Conservation (phyloP, 1,140 invertebrate genomes). For the Ips typographus region DNA sequence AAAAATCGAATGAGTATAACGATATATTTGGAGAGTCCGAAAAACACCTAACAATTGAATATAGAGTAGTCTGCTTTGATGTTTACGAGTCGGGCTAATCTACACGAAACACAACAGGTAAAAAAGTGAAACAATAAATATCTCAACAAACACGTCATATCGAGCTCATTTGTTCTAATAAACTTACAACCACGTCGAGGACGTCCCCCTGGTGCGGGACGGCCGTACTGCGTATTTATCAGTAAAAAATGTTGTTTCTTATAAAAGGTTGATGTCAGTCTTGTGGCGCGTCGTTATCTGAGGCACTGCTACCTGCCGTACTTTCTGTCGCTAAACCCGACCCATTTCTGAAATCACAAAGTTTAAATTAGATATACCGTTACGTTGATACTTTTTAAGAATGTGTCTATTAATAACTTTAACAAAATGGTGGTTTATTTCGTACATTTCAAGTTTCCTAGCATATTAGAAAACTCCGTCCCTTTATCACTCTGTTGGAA, state of each 20-base stretch:
- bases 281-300: conserved; percentile 49
- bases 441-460: too few relatives aligned
- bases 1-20: conserved; percentile 38
- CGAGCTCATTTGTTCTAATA: conserved; percentile 39
- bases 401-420: too few relatives aligned
- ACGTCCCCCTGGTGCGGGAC: neutral
- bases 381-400: too few relatives aligned
- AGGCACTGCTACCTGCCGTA: conserved; percentile 47
- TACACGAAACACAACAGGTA: conserved; percentile 33
- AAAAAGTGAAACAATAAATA: conserved; percentile 44
- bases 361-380: too few relatives aligned
- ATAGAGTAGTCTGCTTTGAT: conserved; percentile 48
- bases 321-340: conserved; percentile 21
- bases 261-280: conserved; percentile 51
- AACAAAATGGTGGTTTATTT: too few relatives aligned
- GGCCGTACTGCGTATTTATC: conserved; percentile 18
- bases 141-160: conserved; percentile 52
- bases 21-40: conserved; percentile 40
- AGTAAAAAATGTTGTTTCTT: conserved; percentile 49
- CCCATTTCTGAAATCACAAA: conserved; percentile 18
- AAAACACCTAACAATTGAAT: conserved; percentile 46
- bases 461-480: too few relatives aligned
- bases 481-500: too few relatives aligned
- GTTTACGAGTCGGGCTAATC: conserved; percentile 40
- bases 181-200: conserved; percentile 46